Evolutionary conservation across 2,888 invertebrate genomes (phyloP).

Genomic region (Julus scanicus): DNA sequence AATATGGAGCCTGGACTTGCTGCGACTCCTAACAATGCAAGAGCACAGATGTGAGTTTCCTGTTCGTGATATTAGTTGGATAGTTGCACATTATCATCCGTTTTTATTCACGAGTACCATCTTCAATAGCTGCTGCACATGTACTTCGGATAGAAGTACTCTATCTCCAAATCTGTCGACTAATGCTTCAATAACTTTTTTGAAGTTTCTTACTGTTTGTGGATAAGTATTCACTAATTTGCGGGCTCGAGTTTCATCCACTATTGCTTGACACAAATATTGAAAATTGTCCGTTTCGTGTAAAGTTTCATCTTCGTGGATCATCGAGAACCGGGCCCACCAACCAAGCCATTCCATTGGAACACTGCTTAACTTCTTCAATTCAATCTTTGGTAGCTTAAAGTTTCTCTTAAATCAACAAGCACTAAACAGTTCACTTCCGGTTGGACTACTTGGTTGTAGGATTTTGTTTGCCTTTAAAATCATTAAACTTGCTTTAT

Average conservation of each 20-base stretch:
- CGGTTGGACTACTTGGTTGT: neutral
- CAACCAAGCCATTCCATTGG: constrained; percentile 49
- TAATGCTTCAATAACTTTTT: constrained; percentile 40
- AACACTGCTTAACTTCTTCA: neutral
- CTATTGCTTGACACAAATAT: constrained; percentile 53
- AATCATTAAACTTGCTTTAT: too few relatives aligned
- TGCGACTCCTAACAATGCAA: neutral
- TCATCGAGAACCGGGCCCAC: constrained; percentile 52
- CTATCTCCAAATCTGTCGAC: neutral
- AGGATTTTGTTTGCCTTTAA: neutral
- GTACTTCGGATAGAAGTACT: neutral
- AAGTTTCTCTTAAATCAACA: neutral
- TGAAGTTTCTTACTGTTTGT: constrained; percentile 41
- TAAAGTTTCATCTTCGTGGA: constrained; percentile 50
- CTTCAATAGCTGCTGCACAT: neutral
- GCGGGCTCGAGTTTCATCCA: constrained; percentile 15
- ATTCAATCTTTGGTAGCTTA: neutral
- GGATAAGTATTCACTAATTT: constrained; percentile 55
- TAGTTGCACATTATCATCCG: neutral
- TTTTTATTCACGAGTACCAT: neutral
- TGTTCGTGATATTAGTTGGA: neutral
- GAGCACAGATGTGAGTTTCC: neutral
- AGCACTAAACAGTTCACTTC: neutral
- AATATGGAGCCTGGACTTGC: neutral
- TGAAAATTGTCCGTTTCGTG: constrained; percentile 51